Evolutionary conservation across 2,888 invertebrate species (phyloP).

Genomic region (Sinelater perroti): DNA sequence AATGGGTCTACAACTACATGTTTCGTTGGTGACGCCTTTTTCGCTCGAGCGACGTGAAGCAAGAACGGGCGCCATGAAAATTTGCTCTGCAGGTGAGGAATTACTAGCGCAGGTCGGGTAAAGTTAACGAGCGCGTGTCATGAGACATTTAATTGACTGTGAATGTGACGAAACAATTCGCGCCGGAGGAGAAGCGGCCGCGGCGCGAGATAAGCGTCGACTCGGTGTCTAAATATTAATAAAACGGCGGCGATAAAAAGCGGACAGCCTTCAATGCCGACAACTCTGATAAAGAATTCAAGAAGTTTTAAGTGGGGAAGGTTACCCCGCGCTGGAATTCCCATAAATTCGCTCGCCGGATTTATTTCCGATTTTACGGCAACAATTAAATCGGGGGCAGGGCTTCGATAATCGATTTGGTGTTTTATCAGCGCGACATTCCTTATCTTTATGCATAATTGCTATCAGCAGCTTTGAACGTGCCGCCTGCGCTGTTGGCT

Average conservation of each 20-base stretch:
- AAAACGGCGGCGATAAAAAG: constrained; percentile 1
- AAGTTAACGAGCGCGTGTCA: constrained; percentile 6
- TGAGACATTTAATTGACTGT: constrained; percentile 10
- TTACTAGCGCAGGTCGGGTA: not conserved
- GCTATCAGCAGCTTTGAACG: too few relatives aligned
- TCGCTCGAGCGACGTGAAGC: too few relatives aligned
- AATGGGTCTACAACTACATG: too few relatives aligned
- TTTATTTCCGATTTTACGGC: constrained; percentile 8
- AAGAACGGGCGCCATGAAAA: constrained; percentile 11
- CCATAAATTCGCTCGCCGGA: not conserved
- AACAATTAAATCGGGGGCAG: too few relatives aligned
- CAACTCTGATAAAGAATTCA: constrained; percentile 10
- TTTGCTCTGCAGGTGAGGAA: constrained; percentile 12
- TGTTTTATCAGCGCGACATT: too few relatives aligned
- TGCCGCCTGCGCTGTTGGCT: too few relatives aligned
- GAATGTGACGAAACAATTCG: not conserved
- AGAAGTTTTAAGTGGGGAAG: constrained; percentile 4
- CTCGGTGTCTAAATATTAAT: too few relatives aligned
- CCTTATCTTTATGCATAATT: too few relatives aligned
- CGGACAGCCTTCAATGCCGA: constrained; percentile 2
- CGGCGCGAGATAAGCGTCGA: too few relatives aligned
- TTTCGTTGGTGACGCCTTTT: too few relatives aligned
- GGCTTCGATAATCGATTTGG: too few relatives aligned
- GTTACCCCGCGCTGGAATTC: not conserved
- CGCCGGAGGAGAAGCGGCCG: too few relatives aligned